A percentile compares a stretch with the other conserved stretches of the same genome.
Conservation (phyloP, 2,113 vertebrate genomes). For the Machaerirhynchus nigripectus region DNA sequence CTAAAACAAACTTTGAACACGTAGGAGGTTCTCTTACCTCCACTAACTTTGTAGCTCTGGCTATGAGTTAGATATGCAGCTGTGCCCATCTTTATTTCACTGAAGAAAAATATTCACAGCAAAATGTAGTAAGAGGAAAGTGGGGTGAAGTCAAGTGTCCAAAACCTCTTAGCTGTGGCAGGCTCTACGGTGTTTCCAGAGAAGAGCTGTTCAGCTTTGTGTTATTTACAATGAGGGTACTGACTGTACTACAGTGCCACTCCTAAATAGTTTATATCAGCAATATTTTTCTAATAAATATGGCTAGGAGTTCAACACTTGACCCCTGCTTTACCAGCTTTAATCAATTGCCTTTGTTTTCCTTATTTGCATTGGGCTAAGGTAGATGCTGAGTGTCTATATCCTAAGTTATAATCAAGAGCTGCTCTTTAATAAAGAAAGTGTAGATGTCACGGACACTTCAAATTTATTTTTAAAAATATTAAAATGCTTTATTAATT, state of each 20-base stretch:
- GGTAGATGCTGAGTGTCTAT: not conserved
- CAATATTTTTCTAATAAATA: not conserved
- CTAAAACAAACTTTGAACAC: not conserved
- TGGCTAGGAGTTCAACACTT: not conserved
- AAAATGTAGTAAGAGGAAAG: not conserved
- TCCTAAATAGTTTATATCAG: not conserved
- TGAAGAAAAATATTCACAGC: not conserved
- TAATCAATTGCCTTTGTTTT: not conserved
- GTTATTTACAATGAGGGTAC: not conserved
- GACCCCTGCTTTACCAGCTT: not conserved
- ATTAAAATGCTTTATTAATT: not conserved
- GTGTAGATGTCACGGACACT: not conserved
- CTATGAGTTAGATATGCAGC: not conserved
- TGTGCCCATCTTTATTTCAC: not conserved
- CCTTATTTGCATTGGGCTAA: not conserved
- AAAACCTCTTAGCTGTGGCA: not conserved
- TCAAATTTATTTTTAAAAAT: not conserved
- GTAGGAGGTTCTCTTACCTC: not conserved
- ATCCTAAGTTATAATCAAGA: not conserved
- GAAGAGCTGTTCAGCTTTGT: not conserved
- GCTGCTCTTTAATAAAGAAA: not conserved
- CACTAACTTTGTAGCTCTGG: not conserved
- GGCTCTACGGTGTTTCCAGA: not conserved
- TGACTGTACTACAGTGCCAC: not conserved
- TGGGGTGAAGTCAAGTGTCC: not conserved